A percentile compares a stretch with the other conserved stretches of the same genome.
Conservation (phyloP, 64 coral and sea anemone species). For the Porites lutea region DNA sequence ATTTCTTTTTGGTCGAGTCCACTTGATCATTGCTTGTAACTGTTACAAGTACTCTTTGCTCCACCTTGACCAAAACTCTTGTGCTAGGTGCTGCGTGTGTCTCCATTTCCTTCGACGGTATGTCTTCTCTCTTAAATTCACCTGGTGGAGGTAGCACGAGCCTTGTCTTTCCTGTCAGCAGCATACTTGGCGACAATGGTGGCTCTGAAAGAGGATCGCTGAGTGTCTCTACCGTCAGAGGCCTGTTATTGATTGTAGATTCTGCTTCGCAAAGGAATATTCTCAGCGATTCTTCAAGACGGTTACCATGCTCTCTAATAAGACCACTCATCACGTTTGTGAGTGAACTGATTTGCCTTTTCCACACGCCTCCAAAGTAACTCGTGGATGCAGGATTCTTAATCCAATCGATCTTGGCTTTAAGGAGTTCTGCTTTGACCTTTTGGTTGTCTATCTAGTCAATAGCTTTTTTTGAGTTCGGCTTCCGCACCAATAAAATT, state of each 20-base stretch:
- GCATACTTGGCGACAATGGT: conserved; percentile 60
- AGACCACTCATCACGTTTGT: conserved; percentile 38
- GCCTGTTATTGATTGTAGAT: conserved; percentile 54
- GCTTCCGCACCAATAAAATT: conserved; percentile 42
- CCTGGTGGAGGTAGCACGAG: conserved; percentile 45
- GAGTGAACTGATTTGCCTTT: conserved; percentile 69
- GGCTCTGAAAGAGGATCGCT: conserved; percentile 11
- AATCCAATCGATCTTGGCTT: conserved; percentile 64
- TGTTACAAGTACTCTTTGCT: conserved; percentile 59
- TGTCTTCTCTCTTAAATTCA: conserved; percentile 26
- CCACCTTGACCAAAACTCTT: conserved; percentile 62
- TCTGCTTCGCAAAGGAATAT: conserved; percentile 68
- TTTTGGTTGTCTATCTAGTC: conserved; percentile 61
- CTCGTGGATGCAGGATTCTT: conserved; percentile 48
- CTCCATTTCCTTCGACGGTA: too few relatives aligned
- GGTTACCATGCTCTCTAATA: conserved; percentile 31
- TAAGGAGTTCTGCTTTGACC: conserved; percentile 56
- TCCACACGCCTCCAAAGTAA: conserved; percentile 69
- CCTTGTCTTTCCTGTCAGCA: conserved; percentile 48
- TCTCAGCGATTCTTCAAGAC: conserved; percentile 52
- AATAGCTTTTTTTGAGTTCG: conserved; percentile 49
- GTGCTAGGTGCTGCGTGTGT: conserved; percentile 40
- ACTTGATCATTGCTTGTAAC: conserved; percentile 34
- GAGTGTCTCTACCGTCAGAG: conserved; percentile 69
- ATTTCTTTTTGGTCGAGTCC: conserved; percentile 16